These are phyloP conservation scores for Spatulosminthurus flaviceps DNA, from an alignment of 2,888 invertebrate species.

Conservation along the genomic window DNA sequence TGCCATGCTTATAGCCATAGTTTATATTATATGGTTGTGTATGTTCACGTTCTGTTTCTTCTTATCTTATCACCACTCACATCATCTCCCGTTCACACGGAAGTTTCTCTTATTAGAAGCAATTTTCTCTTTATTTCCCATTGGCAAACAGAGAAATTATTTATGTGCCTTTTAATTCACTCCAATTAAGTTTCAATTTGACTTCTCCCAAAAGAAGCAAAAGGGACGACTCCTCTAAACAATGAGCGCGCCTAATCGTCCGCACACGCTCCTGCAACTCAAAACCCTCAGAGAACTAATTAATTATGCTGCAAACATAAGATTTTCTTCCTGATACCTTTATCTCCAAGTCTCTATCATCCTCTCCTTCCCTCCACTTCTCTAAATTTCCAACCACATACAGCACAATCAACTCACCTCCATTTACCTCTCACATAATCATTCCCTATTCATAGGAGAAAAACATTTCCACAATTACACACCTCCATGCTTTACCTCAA, in stretches of 20 bases:
- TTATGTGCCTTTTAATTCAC: conserved; percentile 26
- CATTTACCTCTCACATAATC: no score
- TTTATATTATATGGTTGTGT: no score
- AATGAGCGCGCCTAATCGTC: not conserved
- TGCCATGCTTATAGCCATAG: no score
- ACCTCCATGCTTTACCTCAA: no score
- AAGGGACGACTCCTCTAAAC: not conserved
- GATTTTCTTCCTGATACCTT: conserved; percentile 1
- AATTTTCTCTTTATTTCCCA: conserved; percentile 10
- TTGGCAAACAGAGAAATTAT: conserved; percentile 30
- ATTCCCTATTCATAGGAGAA: no score
- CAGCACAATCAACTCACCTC: no score
- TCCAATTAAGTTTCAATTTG: conserved; percentile 34
- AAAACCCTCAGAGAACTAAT: conserved; percentile 2
- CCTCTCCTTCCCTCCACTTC: not conserved
- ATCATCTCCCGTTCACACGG: conserved; percentile 21
- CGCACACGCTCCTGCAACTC: no score
- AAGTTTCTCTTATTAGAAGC: conserved; percentile 4
- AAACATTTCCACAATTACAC: no score
- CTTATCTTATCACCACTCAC: conserved; percentile 18
- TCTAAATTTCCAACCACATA: no score
- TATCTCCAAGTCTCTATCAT: not conserved
- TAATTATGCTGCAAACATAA: conserved; percentile 1
- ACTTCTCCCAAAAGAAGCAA: not conserved
- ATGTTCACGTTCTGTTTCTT: not conserved